Percentiles rank a stretch among this genome's conserved stretches.
Conservation (phyloP, 1,140 invertebrate species). For the Scaptodrosophila lebanonensis region DNA sequence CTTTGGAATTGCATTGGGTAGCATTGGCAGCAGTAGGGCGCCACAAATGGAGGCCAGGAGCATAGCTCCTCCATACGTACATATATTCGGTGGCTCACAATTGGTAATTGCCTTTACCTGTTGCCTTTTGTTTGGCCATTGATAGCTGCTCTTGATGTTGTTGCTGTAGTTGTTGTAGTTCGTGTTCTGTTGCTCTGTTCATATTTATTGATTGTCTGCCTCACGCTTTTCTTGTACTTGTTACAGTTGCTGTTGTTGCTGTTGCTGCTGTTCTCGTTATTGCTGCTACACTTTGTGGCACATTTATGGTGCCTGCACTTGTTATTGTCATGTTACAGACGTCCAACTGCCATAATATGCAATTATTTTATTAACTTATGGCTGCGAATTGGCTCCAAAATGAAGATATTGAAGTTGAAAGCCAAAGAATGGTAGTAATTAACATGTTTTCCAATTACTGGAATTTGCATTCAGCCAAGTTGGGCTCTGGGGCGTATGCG, state of each 20-base stretch:
- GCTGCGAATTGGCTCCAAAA: no score
- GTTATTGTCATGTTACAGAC: background rate
- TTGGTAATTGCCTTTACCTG: conserved; percentile 64
- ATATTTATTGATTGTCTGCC: conserved; percentile 61
- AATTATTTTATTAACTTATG: background rate
- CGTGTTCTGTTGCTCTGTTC: conserved; percentile 20
- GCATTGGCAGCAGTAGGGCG: background rate
- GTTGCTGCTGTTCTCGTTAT: no score
- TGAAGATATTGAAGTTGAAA: no score
- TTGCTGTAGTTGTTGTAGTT: background rate
- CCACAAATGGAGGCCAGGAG: conserved; percentile 19
- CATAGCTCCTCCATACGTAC: no score
- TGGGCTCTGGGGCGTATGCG: no score
- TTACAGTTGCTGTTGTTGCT: background rate
- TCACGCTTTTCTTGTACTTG: conserved; percentile 69
- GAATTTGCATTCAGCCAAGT: no score
- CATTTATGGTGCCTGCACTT: background rate
- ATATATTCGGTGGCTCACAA: conserved; percentile 49
- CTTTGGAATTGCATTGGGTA: conserved; percentile 37
- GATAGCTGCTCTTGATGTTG: background rate
- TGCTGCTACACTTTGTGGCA: background rate
- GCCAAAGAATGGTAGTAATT: no score
- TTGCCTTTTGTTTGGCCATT: conserved; percentile 35
- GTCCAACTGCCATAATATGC: background rate
- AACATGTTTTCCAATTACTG: no score